A percentile compares a stretch with the other conserved stretches of the same genome.
Conservation (phyloP, 2,113 vertebrate genomes). For the Myrmecophaga tridactyla region DNA sequence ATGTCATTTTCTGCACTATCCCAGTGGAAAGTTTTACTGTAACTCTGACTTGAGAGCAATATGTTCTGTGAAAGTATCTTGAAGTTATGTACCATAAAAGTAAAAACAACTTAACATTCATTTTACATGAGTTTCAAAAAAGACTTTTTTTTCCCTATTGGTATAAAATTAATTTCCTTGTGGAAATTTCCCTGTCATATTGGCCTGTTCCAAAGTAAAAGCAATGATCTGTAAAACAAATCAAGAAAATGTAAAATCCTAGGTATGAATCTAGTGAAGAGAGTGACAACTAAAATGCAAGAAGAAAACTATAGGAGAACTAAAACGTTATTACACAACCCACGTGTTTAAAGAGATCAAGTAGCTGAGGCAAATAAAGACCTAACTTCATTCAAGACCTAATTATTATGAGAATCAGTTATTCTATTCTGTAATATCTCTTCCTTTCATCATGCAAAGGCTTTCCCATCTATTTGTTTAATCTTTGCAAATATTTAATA, state of each 20-base stretch:
- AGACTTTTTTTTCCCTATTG: slow-evolving; percentile 5
- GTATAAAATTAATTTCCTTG: slow-evolving; percentile 28
- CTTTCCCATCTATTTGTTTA: neutral
- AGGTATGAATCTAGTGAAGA: neutral
- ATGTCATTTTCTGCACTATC: slow-evolving; percentile 63
- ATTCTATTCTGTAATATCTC: neutral
- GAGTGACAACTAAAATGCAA: neutral
- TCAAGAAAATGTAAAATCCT: neutral
- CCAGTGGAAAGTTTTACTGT: slow-evolving; percentile 72
- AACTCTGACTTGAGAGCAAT: slow-evolving; percentile 7
- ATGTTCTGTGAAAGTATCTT: slow-evolving; percentile 39
- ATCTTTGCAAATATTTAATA: slow-evolving; percentile 51
- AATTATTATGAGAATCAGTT: neutral
- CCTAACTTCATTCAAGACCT: slow-evolving; percentile 28
- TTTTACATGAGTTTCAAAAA: neutral
- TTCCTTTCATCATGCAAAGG: neutral
- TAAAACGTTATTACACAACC: neutral
- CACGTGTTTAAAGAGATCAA: neutral
- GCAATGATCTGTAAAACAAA: neutral
- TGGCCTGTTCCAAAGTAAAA: slow-evolving; percentile 51
- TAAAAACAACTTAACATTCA: slow-evolving; percentile 20
- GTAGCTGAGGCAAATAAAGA: neutral
- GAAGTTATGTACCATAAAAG: slow-evolving; percentile 36
- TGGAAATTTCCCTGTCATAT: neutral
- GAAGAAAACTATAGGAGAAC: slow-evolving; percentile 35